phyloP scores from a whole-genome alignment of 2,797 vertebrate genomes.

The Sebastes diaconus region DNA sequence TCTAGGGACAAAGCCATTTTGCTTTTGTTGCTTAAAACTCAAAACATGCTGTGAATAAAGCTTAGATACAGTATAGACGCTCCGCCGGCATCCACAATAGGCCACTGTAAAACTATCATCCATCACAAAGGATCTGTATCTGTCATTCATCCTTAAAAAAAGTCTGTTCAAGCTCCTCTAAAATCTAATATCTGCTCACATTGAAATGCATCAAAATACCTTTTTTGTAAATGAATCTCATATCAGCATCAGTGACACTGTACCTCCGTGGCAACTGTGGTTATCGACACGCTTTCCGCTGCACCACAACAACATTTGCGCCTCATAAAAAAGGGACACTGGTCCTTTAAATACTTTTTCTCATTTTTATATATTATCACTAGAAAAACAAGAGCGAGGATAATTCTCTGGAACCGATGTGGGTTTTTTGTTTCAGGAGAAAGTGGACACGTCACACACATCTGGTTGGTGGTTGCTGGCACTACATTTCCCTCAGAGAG shows the following conservation, averaged over 20 bases:
- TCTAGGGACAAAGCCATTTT: not conserved
- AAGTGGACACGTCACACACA: not conserved
- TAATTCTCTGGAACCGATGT: not conserved
- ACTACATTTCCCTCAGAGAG: not conserved
- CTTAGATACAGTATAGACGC: conserved; percentile 32
- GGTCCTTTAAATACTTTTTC: conserved; percentile 25
- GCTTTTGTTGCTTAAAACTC: not conserved
- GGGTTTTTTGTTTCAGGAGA: not conserved
- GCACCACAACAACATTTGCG: conserved; percentile 66
- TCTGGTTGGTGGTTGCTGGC: conserved; percentile 6
- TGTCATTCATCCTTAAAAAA: not conserved
- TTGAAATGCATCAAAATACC: not conserved
- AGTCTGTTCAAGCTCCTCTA: not conserved
- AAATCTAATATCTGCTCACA: not conserved
- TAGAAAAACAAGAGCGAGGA: conserved; percentile 59
- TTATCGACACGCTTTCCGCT: not conserved
- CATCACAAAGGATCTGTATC: conserved; percentile 33
- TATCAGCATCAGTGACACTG: not conserved
- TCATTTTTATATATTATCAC: conserved; percentile 60
- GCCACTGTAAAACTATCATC: conserved; percentile 52
- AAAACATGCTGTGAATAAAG: conserved; percentile 8
- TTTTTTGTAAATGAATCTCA: not conserved
- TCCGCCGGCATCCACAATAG: conserved; percentile 50
- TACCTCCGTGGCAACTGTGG: not conserved
- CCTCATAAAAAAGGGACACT: conserved; percentile 12